phyloP scores from a whole-genome alignment of 2,888 invertebrate species.

The Drosophila pullipes region DNA sequence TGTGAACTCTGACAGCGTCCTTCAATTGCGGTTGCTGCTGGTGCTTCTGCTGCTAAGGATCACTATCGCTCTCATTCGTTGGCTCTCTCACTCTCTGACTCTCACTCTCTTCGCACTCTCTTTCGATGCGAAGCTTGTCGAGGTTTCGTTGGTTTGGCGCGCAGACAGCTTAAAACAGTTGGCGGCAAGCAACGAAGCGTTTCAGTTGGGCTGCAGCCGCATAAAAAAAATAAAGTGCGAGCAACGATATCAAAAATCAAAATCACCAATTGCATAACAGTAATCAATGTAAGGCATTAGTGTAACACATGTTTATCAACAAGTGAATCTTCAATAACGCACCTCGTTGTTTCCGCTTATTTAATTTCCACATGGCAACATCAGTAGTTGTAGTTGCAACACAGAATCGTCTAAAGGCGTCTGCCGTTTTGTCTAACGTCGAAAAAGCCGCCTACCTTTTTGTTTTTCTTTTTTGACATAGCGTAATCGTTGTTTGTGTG shows the following conservation, averaged over 20 bases:
- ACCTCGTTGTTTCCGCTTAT: constrained; percentile 53
- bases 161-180: constrained; percentile 53
- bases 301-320: not conserved
- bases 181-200: constrained; percentile 44
- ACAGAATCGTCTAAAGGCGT: constrained; percentile 41
- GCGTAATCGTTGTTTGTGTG: constrained; percentile 51
- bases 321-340: constrained; percentile 23
- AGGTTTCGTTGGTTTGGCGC: constrained; percentile 41
- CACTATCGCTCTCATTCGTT: not conserved
- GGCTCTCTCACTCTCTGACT: not conserved
- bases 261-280: constrained; percentile 33
- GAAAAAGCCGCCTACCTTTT: constrained; percentile 38
- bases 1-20: constrained; percentile 34
- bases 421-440: constrained; percentile 17
- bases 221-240: not conserved
- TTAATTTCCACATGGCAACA: constrained; percentile 42
- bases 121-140: constrained; percentile 8
- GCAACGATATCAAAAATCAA: not conserved
- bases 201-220: constrained; percentile 54
- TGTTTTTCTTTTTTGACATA: constrained; percentile 35
- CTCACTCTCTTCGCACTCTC: not conserved
- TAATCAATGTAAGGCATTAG: constrained; percentile 15
- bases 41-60: constrained; percentile 35
- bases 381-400: constrained; percentile 35
- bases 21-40: constrained; percentile 27